A percentile compares a stretch with the other conserved stretches of the same genome.
phyloP scores from a whole-genome alignment of 2,113 vertebrate genomes.

The Syngnathoides biaculeatus region DNA sequence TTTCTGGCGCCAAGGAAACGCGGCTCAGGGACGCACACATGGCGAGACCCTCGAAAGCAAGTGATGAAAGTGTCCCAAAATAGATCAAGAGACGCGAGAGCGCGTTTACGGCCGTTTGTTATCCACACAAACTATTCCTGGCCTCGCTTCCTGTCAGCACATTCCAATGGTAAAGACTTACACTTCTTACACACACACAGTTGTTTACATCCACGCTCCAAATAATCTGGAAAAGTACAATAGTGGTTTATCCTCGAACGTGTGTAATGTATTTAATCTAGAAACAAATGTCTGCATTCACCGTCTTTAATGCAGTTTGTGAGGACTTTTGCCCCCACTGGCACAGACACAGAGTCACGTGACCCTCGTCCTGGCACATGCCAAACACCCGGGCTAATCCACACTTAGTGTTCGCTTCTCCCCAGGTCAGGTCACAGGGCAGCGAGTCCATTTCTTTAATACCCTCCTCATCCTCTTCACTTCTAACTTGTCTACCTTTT shows the following conservation, averaged over 20 bases:
- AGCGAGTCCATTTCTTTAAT: constrained; percentile 19
- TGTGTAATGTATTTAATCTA: background rate
- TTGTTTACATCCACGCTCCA: background rate
- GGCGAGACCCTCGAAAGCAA: constrained; percentile 24
- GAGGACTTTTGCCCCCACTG: too few relatives aligned
- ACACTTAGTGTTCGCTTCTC: constrained; percentile 20
- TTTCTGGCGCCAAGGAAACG: constrained; percentile 9
- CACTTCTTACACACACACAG: constrained; percentile 38
- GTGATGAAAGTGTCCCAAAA: constrained; percentile 52
- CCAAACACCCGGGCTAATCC: constrained; percentile 31
- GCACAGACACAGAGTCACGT: constrained; percentile 1
- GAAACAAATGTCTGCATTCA: background rate
- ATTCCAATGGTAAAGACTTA: constrained; percentile 60
- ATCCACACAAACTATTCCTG: constrained; percentile 62
- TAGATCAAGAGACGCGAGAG: constrained; percentile 41
- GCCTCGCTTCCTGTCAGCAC: constrained; percentile 64
- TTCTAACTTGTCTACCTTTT: constrained; percentile 1
- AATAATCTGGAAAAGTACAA: too few relatives aligned
- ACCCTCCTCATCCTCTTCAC: constrained; percentile 8
- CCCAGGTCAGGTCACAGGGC: constrained; percentile 3
- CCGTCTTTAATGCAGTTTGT: too few relatives aligned
- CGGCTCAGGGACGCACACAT: constrained; percentile 22
- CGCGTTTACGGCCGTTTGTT: constrained; percentile 44
- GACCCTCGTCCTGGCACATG: constrained; percentile 25
- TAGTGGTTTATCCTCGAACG: too few relatives aligned